These are phyloP conservation scores for Nephrotoma appendiculata DNA, from an alignment of 2,888 invertebrate species.

Conservation along the genomic window DNA sequence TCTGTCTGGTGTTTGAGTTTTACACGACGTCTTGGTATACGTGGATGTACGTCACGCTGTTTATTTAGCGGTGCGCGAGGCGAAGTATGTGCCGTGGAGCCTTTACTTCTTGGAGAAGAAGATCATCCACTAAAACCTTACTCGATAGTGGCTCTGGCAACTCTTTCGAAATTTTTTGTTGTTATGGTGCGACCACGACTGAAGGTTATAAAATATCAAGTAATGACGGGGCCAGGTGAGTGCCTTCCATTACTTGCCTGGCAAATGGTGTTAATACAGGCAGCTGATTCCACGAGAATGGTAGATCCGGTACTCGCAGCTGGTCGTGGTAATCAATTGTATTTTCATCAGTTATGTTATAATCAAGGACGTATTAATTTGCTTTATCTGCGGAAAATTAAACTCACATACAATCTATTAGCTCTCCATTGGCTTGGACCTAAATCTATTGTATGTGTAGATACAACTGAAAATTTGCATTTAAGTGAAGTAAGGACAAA, in stretches of 20 bases:
- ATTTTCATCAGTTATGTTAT: slow-evolving; percentile 54
- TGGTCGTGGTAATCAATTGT: slow-evolving; percentile 67
- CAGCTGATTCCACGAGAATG: slow-evolving; percentile 46
- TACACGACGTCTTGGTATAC: slow-evolving; percentile 71
- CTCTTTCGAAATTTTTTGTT: slow-evolving; percentile 68
- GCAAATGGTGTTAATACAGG: slow-evolving; percentile 78
- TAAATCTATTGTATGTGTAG: slow-evolving; percentile 69
- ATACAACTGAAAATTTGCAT: slow-evolving; percentile 68
- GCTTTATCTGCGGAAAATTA: slow-evolving; percentile 53
- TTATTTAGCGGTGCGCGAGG: slow-evolving; percentile 95
- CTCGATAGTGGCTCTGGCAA: slow-evolving; percentile 81
- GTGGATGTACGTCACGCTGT: slow-evolving; percentile 81
- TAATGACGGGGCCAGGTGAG: slow-evolving; percentile 55
- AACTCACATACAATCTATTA: slow-evolving; percentile 54
- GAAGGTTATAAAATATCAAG: slow-evolving; percentile 62
- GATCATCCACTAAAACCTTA: slow-evolving; percentile 55
- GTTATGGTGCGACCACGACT: slow-evolving; percentile 64
- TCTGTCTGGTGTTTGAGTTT: slow-evolving; percentile 91
- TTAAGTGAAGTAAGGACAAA: slow-evolving; percentile 80
- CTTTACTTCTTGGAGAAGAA: slow-evolving; percentile 36
- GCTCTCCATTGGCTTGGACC: slow-evolving; percentile 73
- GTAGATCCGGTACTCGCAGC: slow-evolving; percentile 81
- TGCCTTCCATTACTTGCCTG: slow-evolving; percentile 84
- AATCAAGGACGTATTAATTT: slow-evolving; percentile 38
- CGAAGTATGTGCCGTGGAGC: slow-evolving; percentile 71